Evolutionary conservation across 2,113 vertebrate genomes (phyloP).

Genomic region (Smithornis capensis): DNA sequence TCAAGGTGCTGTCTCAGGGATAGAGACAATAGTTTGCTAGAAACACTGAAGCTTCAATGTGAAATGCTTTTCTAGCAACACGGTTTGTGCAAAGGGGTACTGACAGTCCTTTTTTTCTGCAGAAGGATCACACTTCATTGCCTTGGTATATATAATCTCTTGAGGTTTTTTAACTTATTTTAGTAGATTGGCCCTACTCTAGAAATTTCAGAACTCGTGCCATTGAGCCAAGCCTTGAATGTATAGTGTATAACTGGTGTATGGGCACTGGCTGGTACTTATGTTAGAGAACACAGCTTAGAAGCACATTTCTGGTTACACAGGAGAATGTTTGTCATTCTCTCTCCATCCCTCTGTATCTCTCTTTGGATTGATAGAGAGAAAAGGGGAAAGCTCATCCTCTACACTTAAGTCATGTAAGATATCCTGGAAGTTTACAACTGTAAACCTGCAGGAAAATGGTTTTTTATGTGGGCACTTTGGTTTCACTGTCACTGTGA

Average conservation of each 20-base stretch:
- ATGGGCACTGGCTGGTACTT: conserved; percentile 59
- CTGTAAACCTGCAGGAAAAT: conserved; percentile 29
- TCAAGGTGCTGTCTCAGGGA: conserved; percentile 67
- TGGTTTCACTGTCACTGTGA: conserved; percentile 52
- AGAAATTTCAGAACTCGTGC: conserved; percentile 59
- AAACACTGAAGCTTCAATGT: conserved; percentile 62
- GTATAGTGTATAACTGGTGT: conserved; percentile 48
- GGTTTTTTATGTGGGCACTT: conserved; percentile 36
- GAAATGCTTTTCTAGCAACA: conserved; percentile 67
- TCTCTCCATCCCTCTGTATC: conserved; percentile 1
- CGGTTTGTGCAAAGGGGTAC: conserved; percentile 26
- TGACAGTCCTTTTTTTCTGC: conserved; percentile 47
- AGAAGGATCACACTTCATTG: conserved; percentile 63
- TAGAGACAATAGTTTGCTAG: conserved; percentile 57
- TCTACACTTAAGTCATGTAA: conserved; percentile 3
- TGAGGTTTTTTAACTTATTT: conserved; percentile 50
- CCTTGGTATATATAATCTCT: conserved; percentile 63
- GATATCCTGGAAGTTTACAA: conserved; percentile 54
- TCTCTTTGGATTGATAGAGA: conserved; percentile 31
- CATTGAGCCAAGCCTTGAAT: conserved; percentile 71
- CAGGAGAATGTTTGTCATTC: conserved; percentile 22
- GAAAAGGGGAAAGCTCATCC: conserved; percentile 25
- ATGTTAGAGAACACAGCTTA: background rate
- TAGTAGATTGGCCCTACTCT: conserved; percentile 23
- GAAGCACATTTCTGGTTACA: conserved; percentile 54